Evolutionary conservation across 2,113 vertebrate species (phyloP).

Genomic region (Gymnobelideus leadbeateri): DNA sequence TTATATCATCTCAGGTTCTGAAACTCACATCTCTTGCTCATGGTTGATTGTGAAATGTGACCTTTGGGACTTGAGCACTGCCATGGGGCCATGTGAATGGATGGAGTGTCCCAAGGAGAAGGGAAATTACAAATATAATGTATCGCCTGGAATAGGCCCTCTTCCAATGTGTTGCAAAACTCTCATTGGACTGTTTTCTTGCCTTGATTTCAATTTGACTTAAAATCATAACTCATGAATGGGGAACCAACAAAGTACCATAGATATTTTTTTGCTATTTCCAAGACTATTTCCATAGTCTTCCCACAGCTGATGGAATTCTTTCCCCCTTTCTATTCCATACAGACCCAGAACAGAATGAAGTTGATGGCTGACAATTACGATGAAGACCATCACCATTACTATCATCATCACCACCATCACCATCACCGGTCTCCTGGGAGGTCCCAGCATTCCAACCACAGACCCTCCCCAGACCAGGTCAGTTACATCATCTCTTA

Average conservation of each 20-base stretch:
- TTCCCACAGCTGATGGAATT: constrained; percentile 65
- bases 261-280: neutral
- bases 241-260: neutral
- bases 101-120: neutral
- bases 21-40: constrained; percentile 37
- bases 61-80: neutral
- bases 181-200: constrained; percentile 35
- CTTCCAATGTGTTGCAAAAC: constrained; percentile 12
- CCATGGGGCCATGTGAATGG: neutral
- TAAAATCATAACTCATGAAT: constrained; percentile 16
- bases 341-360: constrained; percentile 98
- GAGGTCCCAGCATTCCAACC: constrained; percentile 92
- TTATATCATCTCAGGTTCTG: neutral
- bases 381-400: constrained; percentile 95
- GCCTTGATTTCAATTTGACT: constrained; percentile 51
- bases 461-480: constrained; percentile 95
- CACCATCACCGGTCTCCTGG: constrained; percentile 90
- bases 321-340: constrained; percentile 67
- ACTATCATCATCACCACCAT: constrained; percentile 90
- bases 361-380: constrained; percentile 98
- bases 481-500: constrained; percentile 81
- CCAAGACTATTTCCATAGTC: neutral
- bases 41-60: constrained; percentile 8
- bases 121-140: neutral
- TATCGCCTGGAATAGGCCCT: neutral